Percentiles rank a stretch among this genome's conserved stretches.
Conservation (phyloP, 2,888 invertebrate species). For the Trichogramma dendrolimi region DNA sequence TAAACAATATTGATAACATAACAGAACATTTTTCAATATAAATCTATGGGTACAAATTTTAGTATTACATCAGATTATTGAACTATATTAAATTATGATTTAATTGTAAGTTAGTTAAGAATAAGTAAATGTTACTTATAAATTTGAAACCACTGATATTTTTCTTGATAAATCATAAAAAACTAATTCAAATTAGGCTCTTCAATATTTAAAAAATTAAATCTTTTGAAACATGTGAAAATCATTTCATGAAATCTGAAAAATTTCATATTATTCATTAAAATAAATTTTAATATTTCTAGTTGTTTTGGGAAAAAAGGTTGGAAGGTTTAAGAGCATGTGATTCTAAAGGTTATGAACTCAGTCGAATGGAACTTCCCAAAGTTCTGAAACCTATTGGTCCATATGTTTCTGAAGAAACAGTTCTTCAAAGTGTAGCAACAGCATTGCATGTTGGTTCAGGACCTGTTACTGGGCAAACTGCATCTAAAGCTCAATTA, state of each 20-base stretch:
- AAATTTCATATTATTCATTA: constrained; percentile 1
- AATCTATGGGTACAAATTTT: no score
- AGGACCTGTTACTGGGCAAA: constrained; percentile 88
- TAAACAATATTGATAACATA: no score
- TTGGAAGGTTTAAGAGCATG: constrained; percentile 80
- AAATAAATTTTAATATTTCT: constrained; percentile 8
- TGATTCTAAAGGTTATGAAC: constrained; percentile 77
- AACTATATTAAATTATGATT: no score
- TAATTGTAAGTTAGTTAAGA: no score
- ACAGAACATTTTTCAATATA: no score
- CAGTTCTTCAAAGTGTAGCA: constrained; percentile 86
- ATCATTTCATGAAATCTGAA: constrained; percentile 13
- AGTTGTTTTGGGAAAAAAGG: constrained; percentile 77
- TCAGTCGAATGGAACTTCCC: constrained; percentile 81
- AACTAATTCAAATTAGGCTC: no score
- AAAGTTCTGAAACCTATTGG: constrained; percentile 77
- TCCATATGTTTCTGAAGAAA: constrained; percentile 81
- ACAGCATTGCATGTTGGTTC: constrained; percentile 90
- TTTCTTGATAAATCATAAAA: no score
- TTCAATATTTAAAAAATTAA: neutral
- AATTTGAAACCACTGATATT: no score
- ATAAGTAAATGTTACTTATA: no score
- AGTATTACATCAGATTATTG: no score
- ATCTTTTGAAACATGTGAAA: constrained; percentile 17
- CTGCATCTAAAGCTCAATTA: constrained; percentile 73